Conservation (phyloP, 2,888 invertebrate species). For the Odiellus spinosus region DNA sequence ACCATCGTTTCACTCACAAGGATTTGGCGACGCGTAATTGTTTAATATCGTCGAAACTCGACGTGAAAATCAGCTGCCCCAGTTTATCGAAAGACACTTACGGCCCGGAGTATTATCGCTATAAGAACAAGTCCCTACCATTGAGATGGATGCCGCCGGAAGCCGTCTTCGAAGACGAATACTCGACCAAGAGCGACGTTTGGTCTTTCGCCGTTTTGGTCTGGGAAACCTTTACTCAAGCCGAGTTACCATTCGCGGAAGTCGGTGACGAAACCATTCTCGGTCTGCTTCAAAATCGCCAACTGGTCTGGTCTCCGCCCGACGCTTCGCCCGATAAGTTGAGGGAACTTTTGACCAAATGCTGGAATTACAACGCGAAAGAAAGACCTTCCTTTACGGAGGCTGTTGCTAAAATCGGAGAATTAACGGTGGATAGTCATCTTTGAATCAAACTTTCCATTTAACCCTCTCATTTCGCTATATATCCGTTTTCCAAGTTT, state of each 20-base stretch:
- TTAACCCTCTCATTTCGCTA: too few relatives aligned
- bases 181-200: constrained; percentile 80
- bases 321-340: constrained; percentile 26
- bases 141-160: constrained; percentile 76
- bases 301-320: constrained; percentile 20
- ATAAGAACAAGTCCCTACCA: constrained; percentile 66
- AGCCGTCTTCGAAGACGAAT: constrained; percentile 75
- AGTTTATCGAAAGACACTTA: constrained; percentile 63
- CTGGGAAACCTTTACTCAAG: constrained; percentile 75
- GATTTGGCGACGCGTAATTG: constrained; percentile 87
- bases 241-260: constrained; percentile 56
- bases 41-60: constrained; percentile 58
- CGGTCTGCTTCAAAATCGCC: constrained; percentile 15
- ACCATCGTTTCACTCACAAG: constrained; percentile 63
- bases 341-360: constrained; percentile 25
- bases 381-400: constrained; percentile 32
- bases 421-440: constrained; percentile 19
- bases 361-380: constrained; percentile 28
- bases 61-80: constrained; percentile 65
- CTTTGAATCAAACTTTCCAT: neutral
- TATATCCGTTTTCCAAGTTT: too few relatives aligned
- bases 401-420: constrained; percentile 26
- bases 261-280: constrained; percentile 55
- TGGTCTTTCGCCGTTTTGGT: constrained; percentile 76
- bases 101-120: constrained; percentile 72